phyloP scores from a whole-genome alignment of 2,888 invertebrate genomes.

The Cybosia mesomella region DNA sequence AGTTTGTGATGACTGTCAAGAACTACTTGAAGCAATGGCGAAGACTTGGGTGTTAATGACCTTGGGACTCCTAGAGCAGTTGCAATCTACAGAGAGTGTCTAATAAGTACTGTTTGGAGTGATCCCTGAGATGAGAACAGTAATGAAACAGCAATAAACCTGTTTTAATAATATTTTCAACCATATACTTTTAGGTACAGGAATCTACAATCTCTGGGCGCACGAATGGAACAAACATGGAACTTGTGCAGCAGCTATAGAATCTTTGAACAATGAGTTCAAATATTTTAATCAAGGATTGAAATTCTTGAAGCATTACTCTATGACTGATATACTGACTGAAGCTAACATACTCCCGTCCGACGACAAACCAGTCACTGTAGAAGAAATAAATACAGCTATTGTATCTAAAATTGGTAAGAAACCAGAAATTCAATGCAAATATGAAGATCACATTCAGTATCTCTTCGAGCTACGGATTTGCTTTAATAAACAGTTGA shows the following conservation, averaged over 20 bases:
- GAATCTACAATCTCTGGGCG: conserved; percentile 88
- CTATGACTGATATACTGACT: conserved; percentile 87
- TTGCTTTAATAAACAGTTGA: conserved; percentile 89
- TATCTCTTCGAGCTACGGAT: conserved; percentile 90
- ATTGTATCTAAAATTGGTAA: conserved; percentile 84
- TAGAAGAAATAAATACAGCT: conserved; percentile 57
- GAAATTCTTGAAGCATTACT: conserved; percentile 86
- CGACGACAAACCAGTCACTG: conserved; percentile 35
- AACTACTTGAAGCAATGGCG: too few relatives aligned
- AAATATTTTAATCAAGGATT: conserved; percentile 90
- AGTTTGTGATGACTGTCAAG: too few relatives aligned
- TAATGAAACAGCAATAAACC: too few relatives aligned
- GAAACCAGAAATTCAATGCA: conserved; percentile 88
- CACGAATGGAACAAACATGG: conserved; percentile 95
- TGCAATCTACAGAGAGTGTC: too few relatives aligned
- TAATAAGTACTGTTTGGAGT: too few relatives aligned
- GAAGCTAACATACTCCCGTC: conserved; percentile 84
- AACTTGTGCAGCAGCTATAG: conserved; percentile 89
- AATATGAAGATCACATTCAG: conserved; percentile 84
- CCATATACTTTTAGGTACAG: conserved; percentile 62
- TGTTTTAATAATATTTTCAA: neutral
- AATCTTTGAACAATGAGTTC: conserved; percentile 85
- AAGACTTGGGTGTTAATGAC: too few relatives aligned
- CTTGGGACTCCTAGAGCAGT: too few relatives aligned
- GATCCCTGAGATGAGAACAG: too few relatives aligned